Evolutionary conservation across 2,888 invertebrate species (phyloP).

Genomic region (Yponomeuta sedellus): DNA sequence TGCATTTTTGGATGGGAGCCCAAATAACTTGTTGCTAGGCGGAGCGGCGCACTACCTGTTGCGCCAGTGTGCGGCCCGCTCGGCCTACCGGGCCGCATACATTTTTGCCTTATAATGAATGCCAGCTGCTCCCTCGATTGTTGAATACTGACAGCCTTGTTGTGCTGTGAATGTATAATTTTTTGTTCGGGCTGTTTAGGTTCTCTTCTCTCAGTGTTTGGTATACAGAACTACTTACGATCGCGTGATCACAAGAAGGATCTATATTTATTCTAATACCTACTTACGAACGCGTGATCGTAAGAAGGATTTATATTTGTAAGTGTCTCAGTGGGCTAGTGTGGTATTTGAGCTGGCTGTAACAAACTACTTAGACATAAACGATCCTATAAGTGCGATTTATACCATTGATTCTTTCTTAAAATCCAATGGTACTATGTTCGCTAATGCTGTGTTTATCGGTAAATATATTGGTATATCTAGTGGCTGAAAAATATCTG

Average conservation of each 20-base stretch:
- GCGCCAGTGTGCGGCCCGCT: slow-evolving; percentile 37
- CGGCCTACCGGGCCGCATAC: slow-evolving; percentile 37
- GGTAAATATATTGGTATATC: too few species aligned
- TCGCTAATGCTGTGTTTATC: too few species aligned
- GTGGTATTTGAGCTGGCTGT: too few species aligned
- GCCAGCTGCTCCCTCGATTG: slow-evolving; percentile 36
- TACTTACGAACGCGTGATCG: neutral
- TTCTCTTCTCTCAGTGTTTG: neutral
- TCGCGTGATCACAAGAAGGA: neutral
- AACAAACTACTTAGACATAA: too few species aligned
- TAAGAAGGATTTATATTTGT: neutral
- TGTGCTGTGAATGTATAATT: slow-evolving; percentile 18
- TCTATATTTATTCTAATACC: too few species aligned
- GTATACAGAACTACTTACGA: neutral
- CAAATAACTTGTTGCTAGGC: slow-evolving; percentile 69
- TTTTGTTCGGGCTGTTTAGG: slow-evolving; percentile 6
- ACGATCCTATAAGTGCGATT: too few species aligned
- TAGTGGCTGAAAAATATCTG: too few species aligned
- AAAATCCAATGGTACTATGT: too few species aligned
- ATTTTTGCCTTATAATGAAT: slow-evolving; percentile 74
- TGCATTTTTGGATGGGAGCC: slow-evolving; percentile 75
- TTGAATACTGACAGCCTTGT: slow-evolving; percentile 11
- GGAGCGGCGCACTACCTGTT: slow-evolving; percentile 59
- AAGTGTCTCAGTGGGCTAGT: too few species aligned
- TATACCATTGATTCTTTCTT: too few species aligned